Conservation (phyloP, 2,113 vertebrate genomes). For the Sinocyclocheilus rhinocerous region DNA sequence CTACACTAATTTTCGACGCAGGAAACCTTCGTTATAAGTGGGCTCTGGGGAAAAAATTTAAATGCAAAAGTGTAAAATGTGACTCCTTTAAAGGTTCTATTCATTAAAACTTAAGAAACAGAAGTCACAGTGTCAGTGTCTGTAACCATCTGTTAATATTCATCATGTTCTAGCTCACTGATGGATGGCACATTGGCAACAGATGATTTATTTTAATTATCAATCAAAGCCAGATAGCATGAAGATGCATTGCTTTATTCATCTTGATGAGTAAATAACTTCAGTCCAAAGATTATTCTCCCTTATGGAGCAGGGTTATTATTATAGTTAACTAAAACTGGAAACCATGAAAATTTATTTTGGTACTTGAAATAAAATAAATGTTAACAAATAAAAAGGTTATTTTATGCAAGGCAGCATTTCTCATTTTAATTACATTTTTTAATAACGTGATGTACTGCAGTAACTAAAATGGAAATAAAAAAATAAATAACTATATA, state of each 20-base stretch:
- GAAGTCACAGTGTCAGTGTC: not conserved
- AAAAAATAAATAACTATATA: too few relatives aligned
- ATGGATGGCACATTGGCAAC: not conserved
- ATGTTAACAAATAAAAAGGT: not conserved
- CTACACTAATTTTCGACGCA: not conserved
- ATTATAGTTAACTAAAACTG: not conserved
- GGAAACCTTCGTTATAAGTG: not conserved
- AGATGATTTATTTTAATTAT: conserved; percentile 17
- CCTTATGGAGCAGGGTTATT: not conserved
- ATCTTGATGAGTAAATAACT: not conserved
- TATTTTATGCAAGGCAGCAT: not conserved
- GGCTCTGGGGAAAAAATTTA: not conserved
- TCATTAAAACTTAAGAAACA: conserved; percentile 5
- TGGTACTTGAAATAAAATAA: too few relatives aligned
- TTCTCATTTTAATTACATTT: too few relatives aligned
- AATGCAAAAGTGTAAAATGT: not conserved
- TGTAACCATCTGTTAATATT: conserved; percentile 1
- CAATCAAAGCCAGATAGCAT: conserved; percentile 12
- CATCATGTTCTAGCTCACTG: not conserved
- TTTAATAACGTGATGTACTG: too few relatives aligned
- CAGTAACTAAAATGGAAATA: not conserved
- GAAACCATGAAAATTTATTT: not conserved
- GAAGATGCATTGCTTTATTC: not conserved
- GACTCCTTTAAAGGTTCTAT: not conserved
- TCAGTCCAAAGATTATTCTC: not conserved